Base-by-base conservation (phyloP, 2,113 vertebrate genomes). In the Megaceryle torquata region DNA sequence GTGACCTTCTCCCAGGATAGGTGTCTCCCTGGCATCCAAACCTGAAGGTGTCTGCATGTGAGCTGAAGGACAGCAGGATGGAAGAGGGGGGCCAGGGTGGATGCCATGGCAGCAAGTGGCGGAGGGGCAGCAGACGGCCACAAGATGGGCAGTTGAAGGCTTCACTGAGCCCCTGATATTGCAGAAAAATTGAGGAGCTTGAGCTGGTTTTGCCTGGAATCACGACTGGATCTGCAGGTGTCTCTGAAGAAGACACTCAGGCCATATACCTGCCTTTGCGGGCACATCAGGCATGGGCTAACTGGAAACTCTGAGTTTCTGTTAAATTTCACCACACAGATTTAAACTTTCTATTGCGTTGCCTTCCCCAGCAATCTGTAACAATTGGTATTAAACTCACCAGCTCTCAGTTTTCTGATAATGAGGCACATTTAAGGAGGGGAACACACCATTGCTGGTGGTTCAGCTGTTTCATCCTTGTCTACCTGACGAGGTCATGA, bases 61-160 rank as follows among this genome's bases (percentile, higher is more conserved):
- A 75, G 80, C 56, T 0, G 6, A 26, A 37, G 46, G 43, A 13
- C 19, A 53, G 26, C 0, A 3, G 71, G 37, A 7, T 29, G 44
- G 50, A 11, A 24, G 33, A 28, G 0, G 8, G 10, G 8, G 48
- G 35, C 29, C 35, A 6, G 25, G 20, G 4, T 0, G 0, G 46
- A 16, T 60, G 41, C 37, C n/a, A 67, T 25, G 13, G 5, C 43
- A 44, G 82, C 16, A 56, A 33, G 56, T 8, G 21, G 8, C 19
- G 63, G 41, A 87, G 44, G 12, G 28, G 16, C 35, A 70, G 33
- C 26, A 74, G 43, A 19, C 3, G 5, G 7, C 44, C 22, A 2
- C 2, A 11, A 86, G 7, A 21, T 46, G 57, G 56, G 69, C n/a
- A 57, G 16, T 37, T 6, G 37, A 29, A 56, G 50, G 28, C 37